These are phyloP conservation scores for Silurus meridionalis DNA, from an alignment of 2,113 vertebrate genomes.

Conservation along the genomic window DNA sequence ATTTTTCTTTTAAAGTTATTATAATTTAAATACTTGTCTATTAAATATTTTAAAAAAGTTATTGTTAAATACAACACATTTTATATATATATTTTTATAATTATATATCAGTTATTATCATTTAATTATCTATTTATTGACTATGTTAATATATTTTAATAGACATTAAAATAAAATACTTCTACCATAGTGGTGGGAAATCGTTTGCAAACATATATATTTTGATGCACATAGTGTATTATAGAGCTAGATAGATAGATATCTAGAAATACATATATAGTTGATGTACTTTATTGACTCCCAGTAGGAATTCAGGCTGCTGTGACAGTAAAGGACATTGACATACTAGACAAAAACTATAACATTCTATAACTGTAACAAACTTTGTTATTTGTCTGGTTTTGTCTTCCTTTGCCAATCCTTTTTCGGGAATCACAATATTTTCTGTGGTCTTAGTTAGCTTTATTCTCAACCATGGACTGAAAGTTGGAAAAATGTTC, in stretches of 20 bases:
- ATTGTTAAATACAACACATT: too few species aligned
- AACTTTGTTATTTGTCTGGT: not conserved
- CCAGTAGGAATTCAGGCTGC: not conserved
- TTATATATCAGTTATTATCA: too few species aligned
- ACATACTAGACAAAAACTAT: not conserved
- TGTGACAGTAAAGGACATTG: not conserved
- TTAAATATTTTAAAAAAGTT: too few species aligned
- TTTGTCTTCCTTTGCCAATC: not conserved
- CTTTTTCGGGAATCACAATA: not conserved
- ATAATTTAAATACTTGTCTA: too few species aligned
- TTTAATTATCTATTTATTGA: too few species aligned
- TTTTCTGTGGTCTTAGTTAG: not conserved
- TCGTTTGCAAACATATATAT: not conserved
- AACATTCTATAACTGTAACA: not conserved
- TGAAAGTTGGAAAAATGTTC: not conserved
- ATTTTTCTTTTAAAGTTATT: too few species aligned
- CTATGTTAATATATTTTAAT: not conserved
- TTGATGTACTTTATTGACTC: not conserved
- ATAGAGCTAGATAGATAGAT: not conserved
- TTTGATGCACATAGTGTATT: not conserved
- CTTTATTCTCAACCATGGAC: not conserved
- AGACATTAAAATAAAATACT: not conserved
- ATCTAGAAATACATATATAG: not conserved
- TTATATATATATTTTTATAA: too few species aligned
- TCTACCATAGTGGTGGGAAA: not conserved